Percentiles rank a stretch among this genome's conserved stretches.
Evolutionary conservation across 2,797 vertebrate genomes (phyloP).

Genomic region (Clarias fuscus): DNA sequence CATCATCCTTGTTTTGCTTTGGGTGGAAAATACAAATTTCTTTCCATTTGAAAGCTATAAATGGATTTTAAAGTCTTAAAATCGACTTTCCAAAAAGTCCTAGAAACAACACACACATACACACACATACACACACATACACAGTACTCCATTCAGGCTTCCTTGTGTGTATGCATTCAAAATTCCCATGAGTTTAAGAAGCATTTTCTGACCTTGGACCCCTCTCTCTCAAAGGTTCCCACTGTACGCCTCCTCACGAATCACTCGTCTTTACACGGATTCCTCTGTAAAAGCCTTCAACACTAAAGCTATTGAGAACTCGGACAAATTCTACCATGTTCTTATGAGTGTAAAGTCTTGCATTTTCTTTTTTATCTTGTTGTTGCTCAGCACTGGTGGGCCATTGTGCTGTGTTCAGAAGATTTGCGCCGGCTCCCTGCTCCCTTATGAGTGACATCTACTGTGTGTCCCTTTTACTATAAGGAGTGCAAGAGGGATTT

Average conservation of each 20-base stretch:
- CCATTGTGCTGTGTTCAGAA: conserved; percentile 11
- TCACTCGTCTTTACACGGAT: neutral
- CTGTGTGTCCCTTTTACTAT: neutral
- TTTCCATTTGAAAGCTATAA: neutral
- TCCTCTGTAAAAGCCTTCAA: neutral
- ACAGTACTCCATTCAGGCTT: neutral
- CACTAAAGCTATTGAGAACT: conserved; percentile 21
- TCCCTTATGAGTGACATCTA: neutral
- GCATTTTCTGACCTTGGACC: conserved; percentile 27
- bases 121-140: conserved; percentile 2
- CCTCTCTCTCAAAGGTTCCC: conserved; percentile 14
- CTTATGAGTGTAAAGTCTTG: neutral
- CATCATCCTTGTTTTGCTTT: neutral
- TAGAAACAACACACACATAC: neutral
- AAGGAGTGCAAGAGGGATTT: neutral
- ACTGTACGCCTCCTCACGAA: neutral
- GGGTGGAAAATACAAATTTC: neutral
- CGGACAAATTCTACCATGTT: neutral
- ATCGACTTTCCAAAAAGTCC: neutral
- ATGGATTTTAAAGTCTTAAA: neutral
- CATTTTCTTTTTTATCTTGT: neutral
- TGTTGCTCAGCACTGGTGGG: neutral
- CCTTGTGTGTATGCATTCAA: neutral
- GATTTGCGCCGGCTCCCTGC: neutral
- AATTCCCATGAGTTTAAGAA: conserved; percentile 4